Percentiles rank a stretch among this genome's conserved stretches.
Conservation (phyloP, 2,797 vertebrate genomes). For the Luscinia megarhynchos region DNA sequence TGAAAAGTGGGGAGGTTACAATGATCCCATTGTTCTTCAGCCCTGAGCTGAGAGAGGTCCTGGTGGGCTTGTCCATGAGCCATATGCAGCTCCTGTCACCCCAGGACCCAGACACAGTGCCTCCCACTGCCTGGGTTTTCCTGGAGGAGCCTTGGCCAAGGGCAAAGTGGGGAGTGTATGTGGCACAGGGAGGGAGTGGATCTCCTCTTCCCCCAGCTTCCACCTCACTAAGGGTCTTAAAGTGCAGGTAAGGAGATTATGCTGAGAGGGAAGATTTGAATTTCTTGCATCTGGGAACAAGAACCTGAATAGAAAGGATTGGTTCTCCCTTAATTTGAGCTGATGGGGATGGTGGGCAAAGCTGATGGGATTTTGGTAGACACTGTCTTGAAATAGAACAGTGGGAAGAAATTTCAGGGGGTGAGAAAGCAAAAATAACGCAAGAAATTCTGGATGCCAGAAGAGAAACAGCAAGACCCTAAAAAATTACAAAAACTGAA, state of each 20-base stretch:
- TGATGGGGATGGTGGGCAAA: neutral
- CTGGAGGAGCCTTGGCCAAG: neutral
- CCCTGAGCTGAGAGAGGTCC: neutral
- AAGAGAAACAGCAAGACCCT: neutral
- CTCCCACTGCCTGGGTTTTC: accelerated
- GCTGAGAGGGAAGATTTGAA: neutral
- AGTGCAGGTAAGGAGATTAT: neutral
- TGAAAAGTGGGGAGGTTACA: neutral
- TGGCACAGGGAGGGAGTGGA: neutral
- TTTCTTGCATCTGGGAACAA: conserved; percentile 4
- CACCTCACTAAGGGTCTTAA: neutral
- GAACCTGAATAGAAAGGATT: conserved; percentile 9
- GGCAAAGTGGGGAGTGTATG: accelerated
- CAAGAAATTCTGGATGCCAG: neutral
- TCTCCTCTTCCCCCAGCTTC: neutral
- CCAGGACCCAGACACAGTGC: accelerated
- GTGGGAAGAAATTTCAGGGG: conserved; percentile 30
- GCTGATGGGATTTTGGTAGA: conserved; percentile 49
- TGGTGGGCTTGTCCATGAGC: neutral
- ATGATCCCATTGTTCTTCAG: neutral
- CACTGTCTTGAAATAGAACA: conserved; percentile 18
- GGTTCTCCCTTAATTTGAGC: conserved; percentile 29
- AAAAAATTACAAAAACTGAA: conserved; percentile 5
- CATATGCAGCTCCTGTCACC: accelerated
- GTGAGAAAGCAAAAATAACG: neutral